Conservation (phyloP, 2,888 invertebrate genomes). For the Zygaena filipendulae region DNA sequence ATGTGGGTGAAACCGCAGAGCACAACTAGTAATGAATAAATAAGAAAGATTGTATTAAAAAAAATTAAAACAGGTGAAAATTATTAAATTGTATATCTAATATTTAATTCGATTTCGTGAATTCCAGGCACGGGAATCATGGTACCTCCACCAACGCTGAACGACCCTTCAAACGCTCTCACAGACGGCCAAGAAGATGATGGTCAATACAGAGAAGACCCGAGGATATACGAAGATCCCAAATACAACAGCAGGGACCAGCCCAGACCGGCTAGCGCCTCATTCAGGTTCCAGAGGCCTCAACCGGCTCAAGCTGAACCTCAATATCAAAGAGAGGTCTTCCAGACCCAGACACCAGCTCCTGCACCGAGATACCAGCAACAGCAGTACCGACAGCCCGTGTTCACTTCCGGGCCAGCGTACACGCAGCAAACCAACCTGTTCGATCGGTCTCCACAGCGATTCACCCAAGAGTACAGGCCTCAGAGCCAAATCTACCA, state of each 20-base stretch:
- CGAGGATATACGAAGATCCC: slow-evolving; percentile 80
- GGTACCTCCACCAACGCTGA: slow-evolving; percentile 83
- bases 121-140: slow-evolving; percentile 73
- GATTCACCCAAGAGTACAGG: slow-evolving; percentile 35
- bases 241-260: slow-evolving; percentile 59
- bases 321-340: slow-evolving; percentile 23
- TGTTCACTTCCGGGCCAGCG: slow-evolving; percentile 27
- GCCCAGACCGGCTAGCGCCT: slow-evolving; percentile 21
- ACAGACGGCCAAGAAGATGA: slow-evolving; percentile 80
- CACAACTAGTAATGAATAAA: no score
- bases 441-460: slow-evolving; percentile 39
- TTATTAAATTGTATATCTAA: no score
- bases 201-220: slow-evolving; percentile 88
- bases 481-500: slow-evolving; percentile 53
- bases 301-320: slow-evolving; percentile 20
- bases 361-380: slow-evolving; percentile 22
- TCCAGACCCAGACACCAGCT: slow-evolving; percentile 22
- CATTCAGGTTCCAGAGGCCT: slow-evolving; percentile 20
- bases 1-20: no score
- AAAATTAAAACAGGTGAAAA: no score
- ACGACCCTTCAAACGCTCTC: slow-evolving; percentile 59
- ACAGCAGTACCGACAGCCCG: slow-evolving; percentile 5
- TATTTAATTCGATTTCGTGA: no score
- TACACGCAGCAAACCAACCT: slow-evolving; percentile 29
- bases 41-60: no score